These are phyloP conservation scores for Melanostoma mellinum DNA, from an alignment of 2,888 invertebrate species.

Conservation along the genomic window DNA sequence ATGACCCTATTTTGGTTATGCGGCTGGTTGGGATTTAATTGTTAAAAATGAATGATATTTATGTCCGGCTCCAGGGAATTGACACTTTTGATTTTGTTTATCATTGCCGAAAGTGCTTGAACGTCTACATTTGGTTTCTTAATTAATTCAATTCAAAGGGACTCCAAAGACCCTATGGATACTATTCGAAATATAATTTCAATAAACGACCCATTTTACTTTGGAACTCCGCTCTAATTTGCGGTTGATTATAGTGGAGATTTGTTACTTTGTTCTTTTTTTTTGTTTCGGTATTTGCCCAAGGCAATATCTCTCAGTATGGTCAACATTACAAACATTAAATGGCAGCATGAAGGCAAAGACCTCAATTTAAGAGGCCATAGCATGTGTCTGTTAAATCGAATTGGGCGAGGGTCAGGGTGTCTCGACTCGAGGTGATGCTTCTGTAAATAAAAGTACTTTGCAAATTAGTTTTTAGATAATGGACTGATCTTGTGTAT, in stretches of 20 bases:
- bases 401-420: slow-evolving; percentile 54
- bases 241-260: not conserved
- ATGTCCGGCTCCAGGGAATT: slow-evolving; percentile 5
- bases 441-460: slow-evolving; percentile 37
- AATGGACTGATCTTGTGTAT: slow-evolving; percentile 28
- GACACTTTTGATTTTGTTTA: slow-evolving; percentile 10
- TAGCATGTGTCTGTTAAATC: not conserved
- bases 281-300: slow-evolving; percentile 7
- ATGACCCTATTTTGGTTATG: slow-evolving; percentile 50
- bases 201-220: slow-evolving; percentile 36
- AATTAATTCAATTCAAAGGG: slow-evolving; percentile 23
- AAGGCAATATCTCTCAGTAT: slow-evolving; percentile 33
- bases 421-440: slow-evolving; percentile 37
- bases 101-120: not conserved
- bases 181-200: not conserved
- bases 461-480: slow-evolving; percentile 50
- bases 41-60: slow-evolving; percentile 7
- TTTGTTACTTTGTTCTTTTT: not conserved
- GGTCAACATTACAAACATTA: slow-evolving; percentile 14
- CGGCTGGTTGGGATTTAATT: slow-evolving; percentile 12
- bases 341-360: not conserved
- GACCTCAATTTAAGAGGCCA: slow-evolving; percentile 40
- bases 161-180: not conserved
- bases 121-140: not conserved
- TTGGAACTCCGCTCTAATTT: slow-evolving; percentile 4